Base-by-base conservation (phyloP, 2,113 vertebrate species). In the Panthera leo region DNA sequence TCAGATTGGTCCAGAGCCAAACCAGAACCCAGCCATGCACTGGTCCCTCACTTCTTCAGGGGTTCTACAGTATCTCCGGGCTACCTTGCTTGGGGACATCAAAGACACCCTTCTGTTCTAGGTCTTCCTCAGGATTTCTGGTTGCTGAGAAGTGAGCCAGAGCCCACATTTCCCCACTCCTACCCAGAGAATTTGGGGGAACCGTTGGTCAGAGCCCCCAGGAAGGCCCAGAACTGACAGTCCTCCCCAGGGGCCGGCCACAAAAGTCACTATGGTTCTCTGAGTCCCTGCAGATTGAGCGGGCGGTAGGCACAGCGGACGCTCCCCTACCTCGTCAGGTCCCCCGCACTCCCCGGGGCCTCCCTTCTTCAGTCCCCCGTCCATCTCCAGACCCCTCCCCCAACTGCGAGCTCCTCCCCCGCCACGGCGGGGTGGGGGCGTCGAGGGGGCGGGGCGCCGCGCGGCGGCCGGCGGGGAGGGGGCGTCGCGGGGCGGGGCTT, bases 401-500 rank as follows among this genome's bases (percentile, higher is more conserved):
- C 85, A 79, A 31, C 85, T 5, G 48, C 31, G 70, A 91, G 93
- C 97, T 97, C 97, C 97, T 88, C 88, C 96, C 96, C 97, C 67
- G n/a, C 93, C 85, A 5, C 19, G 19, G 93, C 18, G 89, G 84
- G 97, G 97, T 98, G 97, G 89, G 96, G 98, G 97, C 88, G 93
- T 61, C 78, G 31, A 63, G n/a, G 95, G 86, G 88, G 97, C 93
- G 98, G 95, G 97, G 95, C 94, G 91, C 68, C 90, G 97, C 90
- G 95, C 91, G 84, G 96, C 70, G 42, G 71, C 95, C 29, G 55
- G 95, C 21, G 97, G 82, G 96, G 98, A 96, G 97, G 89, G 93
- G 98, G 91, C 89, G 96, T 94, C 92, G 45, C 61, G 89, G 95
- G 97, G 98, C 94, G 97, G 97, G 23, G 95, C 73, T 85, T 79